Evolutionary conservation across 2,888 invertebrate genomes (phyloP), one percentile per base, ranked within the genome.

Genomic region (Apotomis betuletana): DNA sequence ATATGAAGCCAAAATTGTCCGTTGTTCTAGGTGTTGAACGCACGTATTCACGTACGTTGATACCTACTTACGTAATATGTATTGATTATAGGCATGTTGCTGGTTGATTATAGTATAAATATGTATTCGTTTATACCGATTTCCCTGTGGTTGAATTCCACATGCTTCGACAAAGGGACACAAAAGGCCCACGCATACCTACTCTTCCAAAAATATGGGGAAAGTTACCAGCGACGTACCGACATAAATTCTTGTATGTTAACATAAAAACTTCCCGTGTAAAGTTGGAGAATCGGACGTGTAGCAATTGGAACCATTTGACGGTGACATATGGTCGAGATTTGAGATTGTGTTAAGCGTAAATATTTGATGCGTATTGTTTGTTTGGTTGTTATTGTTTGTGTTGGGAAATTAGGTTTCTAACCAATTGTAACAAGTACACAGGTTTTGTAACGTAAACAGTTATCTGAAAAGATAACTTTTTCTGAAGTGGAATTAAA

Each of bases 231-330:
- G 61, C 61, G 61, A 61, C 61, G 27, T 41, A 36, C 54, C 59
- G 70, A 64, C 70, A 65, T 70, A 64, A 70, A 70, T 70, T 70
- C 70, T 70, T 70, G 64, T 46, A 27, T 69, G 70, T 65, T 59
- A 70, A 59, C 69, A 58, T 69, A 46, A 63, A 69, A 69, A 70
- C 70, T 70, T 70, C 59, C 36, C 54, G 59, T 54, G 46, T 54
- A 52, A 64, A 54, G 58, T 38, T 49, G 51, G 8, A 6, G 36
- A 55, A 9, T 36, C 10, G 54, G 41, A 15, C 3, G n/a, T 3
- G 27, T 69, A 8, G 41, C 46, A 27, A 61, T 59, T 15, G 9
- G 5, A 12, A 36, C 57, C 9, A 3, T 57, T 62, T 38, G 51
- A n/a, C 54, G 5, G 9, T 6, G 41, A 8, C 0, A 2, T 44